phyloP scores from a whole-genome alignment of 2,113 vertebrate genomes.

The Rhinoderma darwinii region DNA sequence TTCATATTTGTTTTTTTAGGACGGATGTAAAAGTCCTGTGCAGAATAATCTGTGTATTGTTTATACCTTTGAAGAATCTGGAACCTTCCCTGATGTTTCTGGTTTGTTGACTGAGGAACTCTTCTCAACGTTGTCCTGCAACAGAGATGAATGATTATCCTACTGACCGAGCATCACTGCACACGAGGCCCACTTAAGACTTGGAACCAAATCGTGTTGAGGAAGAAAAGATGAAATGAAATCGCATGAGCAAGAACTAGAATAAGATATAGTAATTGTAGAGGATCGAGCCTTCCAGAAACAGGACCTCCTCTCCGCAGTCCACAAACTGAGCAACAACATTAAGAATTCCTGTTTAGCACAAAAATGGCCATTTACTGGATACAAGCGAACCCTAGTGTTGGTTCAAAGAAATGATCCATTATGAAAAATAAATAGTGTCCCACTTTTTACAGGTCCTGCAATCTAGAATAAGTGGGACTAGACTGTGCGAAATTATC shows the following conservation, averaged over 20 bases:
- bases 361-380: too few relatives aligned
- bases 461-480: too few relatives aligned
- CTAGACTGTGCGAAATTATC: too few relatives aligned
- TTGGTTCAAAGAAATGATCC: not conserved
- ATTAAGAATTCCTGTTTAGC: not conserved
- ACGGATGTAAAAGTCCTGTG: not conserved
- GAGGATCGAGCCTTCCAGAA: not conserved
- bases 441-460: not conserved
- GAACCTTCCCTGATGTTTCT: conserved; percentile 66
- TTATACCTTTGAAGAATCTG: conserved; percentile 71
- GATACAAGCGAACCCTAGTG: not conserved
- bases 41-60: not conserved
- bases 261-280: not conserved
- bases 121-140: conserved; percentile 72
- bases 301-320: not conserved
- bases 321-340: not conserved
- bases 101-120: conserved; percentile 59
- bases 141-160: conserved; percentile 49
- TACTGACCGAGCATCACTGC: not conserved
- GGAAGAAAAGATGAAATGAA: not conserved
- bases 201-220: not conserved
- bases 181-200: not conserved
- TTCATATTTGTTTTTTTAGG: too few relatives aligned
- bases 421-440: not conserved
- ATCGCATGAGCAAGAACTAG: not conserved